Conservation (phyloP, 2,888 invertebrate genomes). For the Cephalotes varians region DNA sequence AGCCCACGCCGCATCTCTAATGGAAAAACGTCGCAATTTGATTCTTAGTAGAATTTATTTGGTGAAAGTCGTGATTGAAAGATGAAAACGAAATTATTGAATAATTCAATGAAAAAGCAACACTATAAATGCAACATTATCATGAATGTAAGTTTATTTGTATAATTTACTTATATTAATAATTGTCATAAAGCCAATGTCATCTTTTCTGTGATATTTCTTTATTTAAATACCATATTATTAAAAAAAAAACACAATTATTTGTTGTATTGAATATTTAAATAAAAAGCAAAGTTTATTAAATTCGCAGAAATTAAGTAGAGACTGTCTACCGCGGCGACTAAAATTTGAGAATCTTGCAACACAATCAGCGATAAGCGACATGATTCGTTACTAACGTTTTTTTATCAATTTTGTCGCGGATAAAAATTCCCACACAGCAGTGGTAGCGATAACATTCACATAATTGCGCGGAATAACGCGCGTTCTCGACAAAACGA, state of each 20-base stretch:
- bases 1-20: neutral
- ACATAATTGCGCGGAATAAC: conserved; percentile 43
- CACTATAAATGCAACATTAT: neutral
- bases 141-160: neutral
- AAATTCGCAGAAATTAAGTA: neutral
- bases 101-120: no score
- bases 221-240: neutral
- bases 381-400: conserved; percentile 38
- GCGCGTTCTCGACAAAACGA: conserved; percentile 40
- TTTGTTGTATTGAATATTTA: neutral
- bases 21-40: neutral
- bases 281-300: neutral
- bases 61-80: neutral
- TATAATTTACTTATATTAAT: no score
- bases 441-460: conserved; percentile 25
- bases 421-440: conserved; percentile 16
- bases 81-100: neutral
- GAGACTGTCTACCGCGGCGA: neutral
- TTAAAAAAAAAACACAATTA: neutral
- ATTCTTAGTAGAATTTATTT: neutral
- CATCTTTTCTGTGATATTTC: neutral
- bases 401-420: conserved; percentile 30
- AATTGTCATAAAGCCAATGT: neutral
- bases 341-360: conserved; percentile 5
- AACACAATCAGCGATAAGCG: conserved; percentile 23